Percentiles rank a stretch among this genome's conserved stretches.
Evolutionary conservation across 92 coral and sea anemone genomes (phyloP).

Genomic region (Metridium senile): DNA sequence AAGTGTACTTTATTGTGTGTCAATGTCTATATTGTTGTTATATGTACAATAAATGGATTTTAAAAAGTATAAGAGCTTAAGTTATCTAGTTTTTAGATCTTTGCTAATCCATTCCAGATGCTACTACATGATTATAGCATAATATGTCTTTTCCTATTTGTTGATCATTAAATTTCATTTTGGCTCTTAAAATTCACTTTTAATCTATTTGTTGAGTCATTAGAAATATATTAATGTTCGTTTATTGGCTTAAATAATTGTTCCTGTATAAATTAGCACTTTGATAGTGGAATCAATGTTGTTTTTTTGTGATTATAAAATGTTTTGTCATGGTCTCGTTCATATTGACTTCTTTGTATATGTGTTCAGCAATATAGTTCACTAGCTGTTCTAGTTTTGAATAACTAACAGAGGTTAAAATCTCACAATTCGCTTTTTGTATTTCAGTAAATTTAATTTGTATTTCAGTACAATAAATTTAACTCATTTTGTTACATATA

Average conservation of each 20-base stretch:
- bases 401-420: too few species aligned
- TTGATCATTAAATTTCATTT: conserved; percentile 1
- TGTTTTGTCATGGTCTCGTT: too few species aligned
- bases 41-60: background rate
- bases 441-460: too few species aligned
- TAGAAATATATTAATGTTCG: background rate
- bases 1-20: background rate
- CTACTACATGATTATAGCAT: background rate
- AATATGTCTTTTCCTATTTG: background rate
- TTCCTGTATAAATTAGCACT: background rate
- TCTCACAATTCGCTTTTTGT: too few species aligned
- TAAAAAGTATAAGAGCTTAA: background rate
- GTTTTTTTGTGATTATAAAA: too few species aligned
- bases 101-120: background rate
- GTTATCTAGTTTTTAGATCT: background rate
- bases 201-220: background rate
- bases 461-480: too few species aligned
- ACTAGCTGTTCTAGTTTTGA: too few species aligned
- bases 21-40: background rate
- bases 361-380: too few species aligned
- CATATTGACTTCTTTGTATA: too few species aligned
- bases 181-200: background rate
- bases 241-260: background rate
- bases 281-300: too few species aligned
- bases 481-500: too few species aligned